Base-by-base conservation (phyloP, 2,888 invertebrate genomes). In the Tipula helvola region DNA sequence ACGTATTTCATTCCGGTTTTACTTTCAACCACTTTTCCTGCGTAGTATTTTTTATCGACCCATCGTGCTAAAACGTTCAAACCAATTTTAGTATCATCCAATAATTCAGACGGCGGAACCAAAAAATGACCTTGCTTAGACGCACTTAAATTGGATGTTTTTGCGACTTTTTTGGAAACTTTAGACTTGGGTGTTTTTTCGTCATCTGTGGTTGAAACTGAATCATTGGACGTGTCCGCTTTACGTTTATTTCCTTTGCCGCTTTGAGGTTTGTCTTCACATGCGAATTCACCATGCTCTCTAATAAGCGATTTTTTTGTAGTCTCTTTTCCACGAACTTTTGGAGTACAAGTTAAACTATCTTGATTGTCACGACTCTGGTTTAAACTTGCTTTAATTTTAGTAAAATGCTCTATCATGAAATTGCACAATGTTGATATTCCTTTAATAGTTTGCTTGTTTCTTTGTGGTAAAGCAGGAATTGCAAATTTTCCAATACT, bases 1-100 rank as follows among this genome's bases (percentile, higher is more conserved):
- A 93, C 91, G 90, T 93, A 95, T 89, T 94, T 94, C 39, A 93
- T 93, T 0, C 92, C 92, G 86, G 93, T 93, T 0, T 93, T 92
- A 86, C 93, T 93, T 88, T 93, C 93, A 10, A 92, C 90, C 0
- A 95, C 93, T 89, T 91, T 93, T 0, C 94, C 95, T 0, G 95
- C 94, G 88, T 95, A 95, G 88, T 94, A 95, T 87, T 94, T 93
- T 88, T 93, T 94, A 89, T 95, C 95, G 0, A 93, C 93, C 95
- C 95, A 95, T 90, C 94, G 94, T 0, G 95, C 95, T 88, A 95
- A 92, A 0, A 94, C 94, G 39, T 90, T 88, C 47, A 89, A 90
- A 0, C 90, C 90, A 2, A 89, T 28, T 87, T 87, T 87, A 8
- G 57, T 18, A n/a, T 88, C 87, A 0, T 57, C 83, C n/a, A 42